Evolutionary conservation across 2,888 invertebrate genomes (phyloP).

Genomic region (Pecten maximus): DNA sequence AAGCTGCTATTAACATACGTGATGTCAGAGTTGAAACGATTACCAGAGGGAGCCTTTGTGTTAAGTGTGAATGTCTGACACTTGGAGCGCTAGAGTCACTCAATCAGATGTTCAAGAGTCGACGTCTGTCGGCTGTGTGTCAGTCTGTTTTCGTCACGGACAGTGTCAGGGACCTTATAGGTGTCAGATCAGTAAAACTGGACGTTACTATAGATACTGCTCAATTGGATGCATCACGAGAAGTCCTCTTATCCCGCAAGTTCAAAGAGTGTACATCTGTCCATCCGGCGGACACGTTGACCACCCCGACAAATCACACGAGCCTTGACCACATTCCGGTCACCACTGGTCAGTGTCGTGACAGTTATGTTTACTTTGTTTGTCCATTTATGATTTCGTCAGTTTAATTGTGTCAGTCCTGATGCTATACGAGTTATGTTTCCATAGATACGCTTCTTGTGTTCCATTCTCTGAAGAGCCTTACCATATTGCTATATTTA

Average conservation of each 20-base stretch:
- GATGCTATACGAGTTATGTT: too few species aligned
- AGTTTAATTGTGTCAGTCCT: neutral
- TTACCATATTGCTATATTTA: neutral
- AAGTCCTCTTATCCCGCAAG: conserved; percentile 58
- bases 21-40: conserved; percentile 52
- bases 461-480: neutral
- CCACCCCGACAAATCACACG: conserved; percentile 42
- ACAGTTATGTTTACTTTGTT: neutral
- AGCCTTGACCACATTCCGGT: conserved; percentile 27
- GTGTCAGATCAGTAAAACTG: conserved; percentile 57
- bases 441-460: neutral
- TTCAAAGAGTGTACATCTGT: conserved; percentile 47
- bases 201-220: conserved; percentile 59
- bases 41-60: conserved; percentile 49
- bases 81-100: conserved; percentile 67
- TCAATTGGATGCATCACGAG: conserved; percentile 61
- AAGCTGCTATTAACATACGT: conserved; percentile 49
- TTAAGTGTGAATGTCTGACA: conserved; percentile 55
- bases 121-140: conserved; percentile 60
- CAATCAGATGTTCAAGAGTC: conserved; percentile 61
- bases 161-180: conserved; percentile 53
- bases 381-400: neutral
- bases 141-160: conserved; percentile 61
- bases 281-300: conserved; percentile 63
- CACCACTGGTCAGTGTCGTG: neutral